Percentiles rank a stretch among this genome's conserved stretches.
Evolutionary conservation across 2,113 vertebrate genomes (phyloP).

Genomic region (Zapornia atra): DNA sequence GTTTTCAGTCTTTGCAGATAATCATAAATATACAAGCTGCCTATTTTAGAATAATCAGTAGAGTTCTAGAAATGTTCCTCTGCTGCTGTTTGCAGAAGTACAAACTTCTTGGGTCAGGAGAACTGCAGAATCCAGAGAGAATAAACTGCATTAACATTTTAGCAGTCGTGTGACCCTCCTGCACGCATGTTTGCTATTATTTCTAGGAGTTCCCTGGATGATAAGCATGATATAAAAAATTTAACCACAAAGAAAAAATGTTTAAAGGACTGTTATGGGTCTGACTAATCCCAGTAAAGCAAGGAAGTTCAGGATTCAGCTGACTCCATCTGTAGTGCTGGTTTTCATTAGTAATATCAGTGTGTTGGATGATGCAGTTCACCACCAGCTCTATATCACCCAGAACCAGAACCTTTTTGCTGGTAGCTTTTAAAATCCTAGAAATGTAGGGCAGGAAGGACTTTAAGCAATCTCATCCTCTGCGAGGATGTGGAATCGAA

Average conservation of each 20-base stretch:
- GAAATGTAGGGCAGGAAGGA: neutral
- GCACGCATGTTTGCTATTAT: constrained; percentile 42
- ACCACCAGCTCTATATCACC: neutral
- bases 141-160: constrained; percentile 57
- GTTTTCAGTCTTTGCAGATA: neutral
- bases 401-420: neutral
- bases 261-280: neutral
- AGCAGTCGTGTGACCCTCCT: constrained; percentile 31
- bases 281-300: constrained; percentile 27
- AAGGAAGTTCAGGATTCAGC: constrained; percentile 8
- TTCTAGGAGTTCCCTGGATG: constrained; percentile 46
- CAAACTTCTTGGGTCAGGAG: constrained; percentile 21
- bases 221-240: constrained; percentile 57
- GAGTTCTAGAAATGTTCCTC: neutral
- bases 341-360: constrained; percentile 18
- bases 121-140: constrained; percentile 13
- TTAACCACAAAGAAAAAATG: neutral
- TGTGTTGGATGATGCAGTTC: neutral
- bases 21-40: neutral
- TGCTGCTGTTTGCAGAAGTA: neutral
- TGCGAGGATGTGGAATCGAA: neutral
- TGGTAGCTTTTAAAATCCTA: neutral
- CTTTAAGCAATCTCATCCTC: neutral
- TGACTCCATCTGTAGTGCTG: neutral
- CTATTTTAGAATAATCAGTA: neutral